A percentile compares a stretch with the other conserved stretches of the same genome.
Conservation (phyloP, 2,888 invertebrate genomes). For the Aphodius sticticus region DNA sequence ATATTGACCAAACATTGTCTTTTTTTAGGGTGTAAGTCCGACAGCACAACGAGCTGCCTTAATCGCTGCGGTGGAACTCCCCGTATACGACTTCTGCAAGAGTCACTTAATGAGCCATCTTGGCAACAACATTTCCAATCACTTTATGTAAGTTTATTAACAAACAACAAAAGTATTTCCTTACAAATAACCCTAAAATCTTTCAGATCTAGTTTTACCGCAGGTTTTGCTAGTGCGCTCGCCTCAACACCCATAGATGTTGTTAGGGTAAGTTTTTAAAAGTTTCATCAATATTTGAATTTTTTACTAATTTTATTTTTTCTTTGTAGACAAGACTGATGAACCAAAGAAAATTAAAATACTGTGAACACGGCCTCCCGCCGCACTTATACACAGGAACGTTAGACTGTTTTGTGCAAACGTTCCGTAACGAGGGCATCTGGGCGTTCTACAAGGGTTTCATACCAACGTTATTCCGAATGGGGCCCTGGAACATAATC, state of each 20-base stretch:
- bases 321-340: slow-evolving; percentile 85
- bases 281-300: slow-evolving; percentile 23
- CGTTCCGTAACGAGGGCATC: slow-evolving; percentile 87
- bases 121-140: slow-evolving; percentile 84
- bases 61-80: slow-evolving; percentile 93
- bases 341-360: slow-evolving; percentile 80
- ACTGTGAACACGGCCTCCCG: slow-evolving; percentile 61
- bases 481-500: slow-evolving; percentile 98
- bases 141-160: slow-evolving; percentile 76
- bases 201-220: slow-evolving; percentile 85
- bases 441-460: slow-evolving; percentile 93
- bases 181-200: slow-evolving; percentile 11
- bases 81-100: slow-evolving; percentile 92
- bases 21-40: slow-evolving; percentile 83
- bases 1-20: neutral
- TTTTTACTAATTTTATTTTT: slow-evolving; percentile 31
- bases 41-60: slow-evolving; percentile 93
- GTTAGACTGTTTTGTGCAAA: slow-evolving; percentile 73
- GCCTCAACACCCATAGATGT: slow-evolving; percentile 96
- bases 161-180: slow-evolving; percentile 11
- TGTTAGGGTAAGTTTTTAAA: slow-evolving; percentile 73
- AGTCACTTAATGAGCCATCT: slow-evolving; percentile 72
- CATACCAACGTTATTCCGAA: slow-evolving; percentile 92
- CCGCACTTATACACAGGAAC: slow-evolving; percentile 80
- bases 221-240: slow-evolving; percentile 91